Conservation (phyloP, 1,140 invertebrate species). For the Saccostrea echinata region DNA sequence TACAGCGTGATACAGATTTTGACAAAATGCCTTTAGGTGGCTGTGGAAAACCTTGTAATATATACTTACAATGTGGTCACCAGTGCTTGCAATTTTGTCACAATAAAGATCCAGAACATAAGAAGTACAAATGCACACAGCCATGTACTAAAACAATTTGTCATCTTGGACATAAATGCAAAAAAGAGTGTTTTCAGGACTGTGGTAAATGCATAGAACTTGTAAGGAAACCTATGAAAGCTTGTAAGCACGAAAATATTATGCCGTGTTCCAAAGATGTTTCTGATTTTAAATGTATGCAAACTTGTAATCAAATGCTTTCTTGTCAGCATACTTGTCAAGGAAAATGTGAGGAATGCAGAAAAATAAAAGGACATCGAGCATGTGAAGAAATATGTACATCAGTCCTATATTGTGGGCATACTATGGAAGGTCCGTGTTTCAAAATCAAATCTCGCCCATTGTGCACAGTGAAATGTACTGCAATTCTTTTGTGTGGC, state of each 20-base stretch:
- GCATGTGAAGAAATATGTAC: slow-evolving; percentile 79
- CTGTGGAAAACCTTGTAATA: slow-evolving; percentile 75
- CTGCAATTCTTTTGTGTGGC: slow-evolving; percentile 62
- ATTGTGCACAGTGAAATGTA: slow-evolving; percentile 58
- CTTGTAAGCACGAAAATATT: slow-evolving; percentile 56
- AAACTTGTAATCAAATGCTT: slow-evolving; percentile 58
- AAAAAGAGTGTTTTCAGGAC: slow-evolving; percentile 61
- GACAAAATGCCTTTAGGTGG: slow-evolving; percentile 78
- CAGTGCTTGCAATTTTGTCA: slow-evolving; percentile 74
- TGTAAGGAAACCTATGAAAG: slow-evolving; percentile 56
- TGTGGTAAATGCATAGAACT: slow-evolving; percentile 65
- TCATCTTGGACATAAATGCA: slow-evolving; percentile 66
- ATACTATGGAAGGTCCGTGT: slow-evolving; percentile 70
- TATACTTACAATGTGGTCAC: slow-evolving; percentile 76
- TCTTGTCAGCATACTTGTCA: slow-evolving; percentile 84
- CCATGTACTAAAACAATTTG: slow-evolving; percentile 67
- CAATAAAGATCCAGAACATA: slow-evolving; percentile 68
- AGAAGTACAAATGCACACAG: slow-evolving; percentile 70
- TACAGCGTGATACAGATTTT: slow-evolving; percentile 73
- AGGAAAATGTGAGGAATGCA: slow-evolving; percentile 82
- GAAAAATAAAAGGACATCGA: slow-evolving; percentile 74
- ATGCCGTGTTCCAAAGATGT: slow-evolving; percentile 60
- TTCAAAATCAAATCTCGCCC: slow-evolving; percentile 49
- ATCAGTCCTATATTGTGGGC: slow-evolving; percentile 73
- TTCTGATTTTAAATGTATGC: slow-evolving; percentile 51